Conservation (phyloP, 2,888 invertebrate species). For the Pomacea canaliculata region DNA sequence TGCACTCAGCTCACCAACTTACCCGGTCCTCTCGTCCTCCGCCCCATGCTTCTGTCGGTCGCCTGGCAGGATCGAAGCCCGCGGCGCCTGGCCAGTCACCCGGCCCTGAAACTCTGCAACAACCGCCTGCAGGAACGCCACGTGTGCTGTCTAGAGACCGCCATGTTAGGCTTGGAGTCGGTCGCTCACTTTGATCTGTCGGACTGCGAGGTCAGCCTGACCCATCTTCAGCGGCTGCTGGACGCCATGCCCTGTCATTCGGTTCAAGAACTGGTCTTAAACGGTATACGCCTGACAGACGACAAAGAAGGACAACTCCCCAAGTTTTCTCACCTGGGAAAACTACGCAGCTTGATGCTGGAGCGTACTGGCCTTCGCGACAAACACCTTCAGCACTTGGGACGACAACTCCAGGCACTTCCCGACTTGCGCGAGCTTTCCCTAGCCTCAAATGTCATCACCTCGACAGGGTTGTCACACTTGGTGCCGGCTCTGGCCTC, state of each 20-base stretch:
- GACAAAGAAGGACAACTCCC: neutral
- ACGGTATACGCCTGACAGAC: neutral
- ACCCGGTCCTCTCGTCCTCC: neutral
- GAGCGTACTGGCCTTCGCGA: constrained; percentile 11
- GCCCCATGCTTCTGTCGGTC: too few species aligned
- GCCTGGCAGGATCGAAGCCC: too few species aligned
- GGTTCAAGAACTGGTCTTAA: constrained; percentile 4
- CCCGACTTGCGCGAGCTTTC: constrained; percentile 14
- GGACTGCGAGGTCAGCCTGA: constrained; percentile 1
- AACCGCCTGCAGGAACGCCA: constrained; percentile 1
- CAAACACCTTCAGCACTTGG: constrained; percentile 4
- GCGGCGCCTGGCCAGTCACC: neutral
- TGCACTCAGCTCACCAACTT: constrained; percentile 19
- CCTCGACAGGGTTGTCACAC: constrained; percentile 8
- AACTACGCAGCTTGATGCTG: constrained; percentile 13
- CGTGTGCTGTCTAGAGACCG: constrained; percentile 2
- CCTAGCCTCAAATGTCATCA: constrained; percentile 10
- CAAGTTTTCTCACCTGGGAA: constrained; percentile 14
- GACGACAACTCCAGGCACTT: neutral
- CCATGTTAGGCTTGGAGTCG: constrained; percentile 12
- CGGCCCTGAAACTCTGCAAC: constrained; percentile 19
- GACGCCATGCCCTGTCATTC: neutral
- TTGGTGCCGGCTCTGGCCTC: constrained; percentile 11
- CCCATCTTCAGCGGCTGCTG: constrained; percentile 10
- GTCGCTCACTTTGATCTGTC: constrained; percentile 11